Conservation (phyloP, 1,140 invertebrate genomes). For the Teleogryllus occipitalis region DNA sequence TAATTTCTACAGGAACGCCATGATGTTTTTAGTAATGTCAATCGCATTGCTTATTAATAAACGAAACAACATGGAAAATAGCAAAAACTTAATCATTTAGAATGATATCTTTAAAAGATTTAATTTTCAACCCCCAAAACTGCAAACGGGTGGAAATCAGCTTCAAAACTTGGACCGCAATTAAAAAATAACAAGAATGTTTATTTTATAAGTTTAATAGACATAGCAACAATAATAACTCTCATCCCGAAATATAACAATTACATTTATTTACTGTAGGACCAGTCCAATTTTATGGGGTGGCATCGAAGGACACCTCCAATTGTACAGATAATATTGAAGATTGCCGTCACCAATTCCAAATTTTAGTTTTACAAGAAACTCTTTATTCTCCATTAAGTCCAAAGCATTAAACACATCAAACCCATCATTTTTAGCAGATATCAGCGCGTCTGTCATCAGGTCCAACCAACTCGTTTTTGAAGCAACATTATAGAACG, state of each 20-base stretch:
- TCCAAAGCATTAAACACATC: slow-evolving; percentile 99
- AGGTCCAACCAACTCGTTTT: slow-evolving; percentile 81
- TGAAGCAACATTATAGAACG: slow-evolving; percentile 95
- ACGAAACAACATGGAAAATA: too few relatives aligned
- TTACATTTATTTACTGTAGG: not conserved
- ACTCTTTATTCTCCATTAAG: slow-evolving; percentile 97
- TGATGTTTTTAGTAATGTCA: too few relatives aligned
- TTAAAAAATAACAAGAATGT: too few relatives aligned
- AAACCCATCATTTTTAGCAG: slow-evolving; percentile 91
- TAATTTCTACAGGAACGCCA: too few relatives aligned
- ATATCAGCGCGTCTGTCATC: slow-evolving; percentile 93
- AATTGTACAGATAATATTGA: slow-evolving; percentile 99
- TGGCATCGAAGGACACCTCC: slow-evolving; percentile 89
- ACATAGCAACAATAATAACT: too few relatives aligned
- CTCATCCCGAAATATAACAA: not conserved
- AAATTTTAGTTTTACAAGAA: slow-evolving; percentile 93
- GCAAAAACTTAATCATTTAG: too few relatives aligned
- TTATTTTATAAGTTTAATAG: too few relatives aligned
- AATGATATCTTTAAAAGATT: too few relatives aligned
- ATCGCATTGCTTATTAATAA: too few relatives aligned
- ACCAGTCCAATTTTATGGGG: slow-evolving; percentile 50
- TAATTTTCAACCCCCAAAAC: too few relatives aligned
- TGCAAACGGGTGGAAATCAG: too few relatives aligned
- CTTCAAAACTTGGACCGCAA: too few relatives aligned
- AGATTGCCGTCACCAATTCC: slow-evolving; percentile 98